Evolutionary conservation across 2,888 invertebrate genomes (phyloP).

Genomic region (Alviniconcha strummeri): DNA sequence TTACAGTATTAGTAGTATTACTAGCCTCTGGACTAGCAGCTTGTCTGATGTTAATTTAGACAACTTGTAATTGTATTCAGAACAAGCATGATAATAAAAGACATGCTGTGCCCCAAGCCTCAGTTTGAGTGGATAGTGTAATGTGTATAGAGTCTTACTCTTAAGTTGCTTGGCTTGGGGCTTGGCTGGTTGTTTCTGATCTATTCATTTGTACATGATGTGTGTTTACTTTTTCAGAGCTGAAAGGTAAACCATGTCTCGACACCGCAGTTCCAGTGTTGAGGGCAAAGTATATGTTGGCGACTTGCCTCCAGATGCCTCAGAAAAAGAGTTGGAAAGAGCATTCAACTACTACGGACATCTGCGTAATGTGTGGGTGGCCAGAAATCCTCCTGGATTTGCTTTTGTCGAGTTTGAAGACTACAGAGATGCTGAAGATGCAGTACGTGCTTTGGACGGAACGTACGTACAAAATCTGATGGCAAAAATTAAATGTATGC

Average conservation of each 20-base stretch:
- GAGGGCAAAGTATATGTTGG: conserved; percentile 90
- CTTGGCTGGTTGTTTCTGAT: no score
- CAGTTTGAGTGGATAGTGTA: neutral
- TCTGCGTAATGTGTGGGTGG: conserved; percentile 94
- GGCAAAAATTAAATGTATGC: no score
- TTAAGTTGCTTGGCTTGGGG: neutral
- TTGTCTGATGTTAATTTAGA: no score
- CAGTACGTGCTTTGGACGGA: conserved; percentile 74
- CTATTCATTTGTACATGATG: no score
- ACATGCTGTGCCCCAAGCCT: neutral
- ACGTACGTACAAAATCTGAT: conserved; percentile 54
- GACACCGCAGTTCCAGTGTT: conserved; percentile 48
- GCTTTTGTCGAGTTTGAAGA: conserved; percentile 75
- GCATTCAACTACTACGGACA: conserved; percentile 92
- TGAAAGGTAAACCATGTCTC: conserved; percentile 41
- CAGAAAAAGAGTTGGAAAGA: conserved; percentile 89
- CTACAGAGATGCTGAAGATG: conserved; percentile 73
- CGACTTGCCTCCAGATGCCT: conserved; percentile 91
- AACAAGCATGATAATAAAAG: neutral
- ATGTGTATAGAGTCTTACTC: no score
- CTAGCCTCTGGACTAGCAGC: no score
- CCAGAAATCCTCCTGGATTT: conserved; percentile 88
- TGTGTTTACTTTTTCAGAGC: no score
- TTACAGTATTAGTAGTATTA: no score
- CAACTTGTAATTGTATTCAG: no score